Base-by-base conservation (phyloP, 2,888 invertebrate genomes). In the Torymus aiolomorphi region DNA sequence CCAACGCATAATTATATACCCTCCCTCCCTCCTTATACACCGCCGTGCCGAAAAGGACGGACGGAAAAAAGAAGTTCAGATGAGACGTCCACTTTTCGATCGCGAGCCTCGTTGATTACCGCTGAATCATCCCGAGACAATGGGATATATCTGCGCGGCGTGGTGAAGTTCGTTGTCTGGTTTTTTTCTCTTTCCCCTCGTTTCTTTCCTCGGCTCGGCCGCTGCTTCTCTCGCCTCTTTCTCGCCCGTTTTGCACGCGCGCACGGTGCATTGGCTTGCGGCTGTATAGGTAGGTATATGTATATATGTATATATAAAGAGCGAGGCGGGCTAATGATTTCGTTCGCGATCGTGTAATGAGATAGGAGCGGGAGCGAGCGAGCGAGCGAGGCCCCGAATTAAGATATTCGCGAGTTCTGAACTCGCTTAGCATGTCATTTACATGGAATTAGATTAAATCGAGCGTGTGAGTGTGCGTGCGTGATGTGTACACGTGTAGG, bases 401-500 rank as follows among this genome's bases (percentile, higher is more conserved):
- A 72, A 72, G 61, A 72, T 65, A 67, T 73, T 67, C 73, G 66
- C 61, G 62, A 62, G 52, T 63, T 66, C 56, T 73, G 59, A 42
- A n/a, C 65, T 56, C 56, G 56, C 74, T 80, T 80, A 76, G 62
- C 81, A 75, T 78, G 67, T n/a, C 70, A 81, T 81, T 78, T 80
- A 66, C 80, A 80, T 80, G 56, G 31, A n/a, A 73, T 76, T 76
- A 65, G 73, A 80, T 80, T 63, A 54, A 70, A 70, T 52, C 66
- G 51, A 42, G 66, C 31, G n/a, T 1, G 52, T 24, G 31, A 18
- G 18, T 62, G 3, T 18, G n/a, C n/a, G 3, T n/a, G 16, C 20
- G 52, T 61, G 61, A 24, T 24, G 24, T 24, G 24, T 24, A 24
- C 24, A 24, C 24, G 24, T 24, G 24, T 24, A 24, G 24, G 24